Conservation (phyloP, 2,888 invertebrate species). For the Cephus sareptanus region DNA sequence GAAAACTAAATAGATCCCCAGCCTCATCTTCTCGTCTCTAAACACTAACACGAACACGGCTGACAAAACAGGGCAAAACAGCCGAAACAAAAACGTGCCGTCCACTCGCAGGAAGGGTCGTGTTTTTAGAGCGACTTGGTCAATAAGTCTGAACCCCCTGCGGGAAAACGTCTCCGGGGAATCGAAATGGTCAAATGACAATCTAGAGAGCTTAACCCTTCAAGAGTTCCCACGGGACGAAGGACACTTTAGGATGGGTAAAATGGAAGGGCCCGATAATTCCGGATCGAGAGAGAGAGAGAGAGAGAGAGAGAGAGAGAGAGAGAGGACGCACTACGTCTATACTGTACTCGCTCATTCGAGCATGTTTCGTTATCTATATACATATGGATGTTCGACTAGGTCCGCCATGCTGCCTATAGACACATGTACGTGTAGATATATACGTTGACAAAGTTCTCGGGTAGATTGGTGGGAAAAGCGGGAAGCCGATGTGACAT, state of each 20-base stretch:
- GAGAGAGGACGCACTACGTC: too few relatives aligned
- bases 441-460: too few relatives aligned
- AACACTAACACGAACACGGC: constrained; percentile 23
- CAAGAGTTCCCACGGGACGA: neutral
- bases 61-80: constrained; percentile 55
- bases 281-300: too few relatives aligned
- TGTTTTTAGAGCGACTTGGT: constrained; percentile 51
- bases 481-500: too few relatives aligned
- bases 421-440: neutral
- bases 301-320: too few relatives aligned
- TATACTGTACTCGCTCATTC: neutral
- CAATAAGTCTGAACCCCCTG: constrained; percentile 35
- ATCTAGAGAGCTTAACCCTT: constrained; percentile 3
- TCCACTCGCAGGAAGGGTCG: constrained; percentile 42
- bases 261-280: neutral
- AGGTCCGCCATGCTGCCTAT: neutral
- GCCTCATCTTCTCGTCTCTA: neutral
- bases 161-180: constrained; percentile 1
- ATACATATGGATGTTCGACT: neutral
- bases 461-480: too few relatives aligned
- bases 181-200: constrained; percentile 9
- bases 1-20: neutral
- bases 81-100: constrained; percentile 24
- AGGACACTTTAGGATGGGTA: neutral
- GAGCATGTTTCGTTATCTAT: neutral